Evolutionary conservation across 2,888 invertebrate species (phyloP), one percentile per base, ranked within the genome.

Genomic region (Dryobota labecula): DNA sequence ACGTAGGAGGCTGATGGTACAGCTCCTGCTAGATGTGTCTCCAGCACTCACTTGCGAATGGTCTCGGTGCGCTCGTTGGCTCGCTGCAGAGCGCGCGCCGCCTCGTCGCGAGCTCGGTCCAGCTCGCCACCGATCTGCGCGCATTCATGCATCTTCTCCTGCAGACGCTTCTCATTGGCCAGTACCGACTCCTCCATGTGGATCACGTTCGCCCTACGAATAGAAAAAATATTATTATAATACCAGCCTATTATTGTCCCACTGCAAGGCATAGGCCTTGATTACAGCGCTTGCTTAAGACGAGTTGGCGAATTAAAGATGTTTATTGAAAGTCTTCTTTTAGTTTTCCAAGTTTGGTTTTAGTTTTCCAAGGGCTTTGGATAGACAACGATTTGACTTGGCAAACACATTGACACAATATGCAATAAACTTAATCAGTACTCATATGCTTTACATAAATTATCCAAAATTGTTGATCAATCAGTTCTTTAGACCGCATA

Each of bases 131-230:
- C 96, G 1, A 97, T 88, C 86, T 97, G 97, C 0, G 97, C 96
- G 70, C 97, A 97, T 88, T 97, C 97, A 82, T 97, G 97, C 90
- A 97, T 94, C 89, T 97, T 97, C 89, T 97, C 97, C 69, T 97
- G 97, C 2, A 97, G 92, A 15, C 97, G 95, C 85, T 97, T 97
- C 84, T 97, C 97, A 76, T 96, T 95, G 15, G 96, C 96, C 11
- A 96, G 91, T 33, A 96, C 96, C 0, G 93, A 90, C 79, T 97
- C 97, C 86, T 97, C 97, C 88, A 96, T 93, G 49, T 96, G 93
- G 27, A 96, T 95, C 57, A 96, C 90, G 69, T 96, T 96, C 20
- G 90, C 60, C 78, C 96, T 96, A 73, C 2, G 72, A 24, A 49
- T 9, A 9, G 4, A 62, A 43, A 27, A 43, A 30, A 9, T 5